Evolutionary conservation across 2,113 vertebrate species (phyloP).

Genomic region (Hoplias malabaricus): DNA sequence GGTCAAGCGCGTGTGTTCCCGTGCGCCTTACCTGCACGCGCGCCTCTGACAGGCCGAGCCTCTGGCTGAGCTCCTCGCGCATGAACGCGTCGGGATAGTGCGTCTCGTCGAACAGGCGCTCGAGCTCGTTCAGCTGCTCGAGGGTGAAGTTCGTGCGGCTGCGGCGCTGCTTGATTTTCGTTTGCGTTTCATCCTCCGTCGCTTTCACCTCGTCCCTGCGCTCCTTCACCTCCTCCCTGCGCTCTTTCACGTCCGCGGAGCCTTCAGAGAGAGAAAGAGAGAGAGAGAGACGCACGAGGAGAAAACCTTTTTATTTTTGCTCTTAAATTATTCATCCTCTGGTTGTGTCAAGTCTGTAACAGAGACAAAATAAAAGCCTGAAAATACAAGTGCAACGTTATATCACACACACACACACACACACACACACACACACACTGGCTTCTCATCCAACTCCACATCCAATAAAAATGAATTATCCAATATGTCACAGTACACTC

Average conservation of each 20-base stretch:
- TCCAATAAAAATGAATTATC: too few relatives aligned
- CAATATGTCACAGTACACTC: too few relatives aligned
- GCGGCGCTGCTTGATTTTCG: slow-evolving; percentile 98
- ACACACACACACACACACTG: neutral
- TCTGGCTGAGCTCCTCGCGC: slow-evolving; percentile 97
- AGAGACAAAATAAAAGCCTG: too few relatives aligned
- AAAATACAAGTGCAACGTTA: too few relatives aligned
- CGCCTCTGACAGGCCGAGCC: slow-evolving; percentile 94
- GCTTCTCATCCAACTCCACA: too few relatives aligned
- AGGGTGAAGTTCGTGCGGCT: slow-evolving; percentile 99
- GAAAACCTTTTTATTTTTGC: neutral
- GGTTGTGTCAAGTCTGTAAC: too few relatives aligned
- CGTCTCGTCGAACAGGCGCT: slow-evolving; percentile 96
- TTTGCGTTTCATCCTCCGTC: slow-evolving; percentile 94
- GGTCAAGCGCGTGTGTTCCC: too few relatives aligned
- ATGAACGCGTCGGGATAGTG: slow-evolving; percentile 99
- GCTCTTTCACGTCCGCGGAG: slow-evolving; percentile 91
- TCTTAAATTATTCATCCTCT: neutral
- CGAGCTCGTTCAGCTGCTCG: slow-evolving; percentile 97
- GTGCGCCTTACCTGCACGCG: slow-evolving; percentile 90
- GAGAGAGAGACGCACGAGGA: too few relatives aligned
- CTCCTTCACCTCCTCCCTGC: too few relatives aligned
- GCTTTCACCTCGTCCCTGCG: slow-evolving; percentile 93
- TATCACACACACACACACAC: too few relatives aligned
- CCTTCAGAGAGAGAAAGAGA: slow-evolving; percentile 76